These are phyloP conservation scores for Albula glossodonta DNA, from an alignment of 2,113 vertebrate genomes.

Conservation along the genomic window DNA sequence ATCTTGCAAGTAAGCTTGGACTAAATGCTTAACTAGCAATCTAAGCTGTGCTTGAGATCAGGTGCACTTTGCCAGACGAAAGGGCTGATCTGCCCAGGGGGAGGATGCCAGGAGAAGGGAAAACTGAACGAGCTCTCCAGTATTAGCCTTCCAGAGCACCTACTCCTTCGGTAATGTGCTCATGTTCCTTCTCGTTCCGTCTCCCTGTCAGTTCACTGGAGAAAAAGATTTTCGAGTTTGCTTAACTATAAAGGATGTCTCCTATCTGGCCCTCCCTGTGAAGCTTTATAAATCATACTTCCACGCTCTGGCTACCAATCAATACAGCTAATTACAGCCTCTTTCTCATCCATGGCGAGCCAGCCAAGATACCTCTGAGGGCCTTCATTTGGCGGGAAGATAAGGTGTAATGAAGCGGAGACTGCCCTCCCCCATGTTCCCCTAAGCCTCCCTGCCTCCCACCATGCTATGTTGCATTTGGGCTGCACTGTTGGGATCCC, in stretches of 20 bases:
- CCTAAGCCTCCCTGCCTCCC: background rate
- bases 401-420: conserved; percentile 29
- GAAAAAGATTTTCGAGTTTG: conserved; percentile 53
- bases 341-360: conserved; percentile 33
- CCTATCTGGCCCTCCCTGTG: conserved; percentile 53
- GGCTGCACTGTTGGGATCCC: conserved; percentile 7
- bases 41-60: background rate
- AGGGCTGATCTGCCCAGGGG: background rate
- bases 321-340: conserved; percentile 46
- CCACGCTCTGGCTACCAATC: conserved; percentile 25
- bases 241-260: conserved; percentile 63
- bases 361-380: conserved; percentile 26
- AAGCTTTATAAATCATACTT: conserved; percentile 53
- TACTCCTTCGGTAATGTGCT: background rate
- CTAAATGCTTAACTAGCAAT: too few species aligned
- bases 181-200: background rate
- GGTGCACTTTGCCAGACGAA: background rate
- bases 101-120: background rate
- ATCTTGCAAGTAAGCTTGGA: too few species aligned
- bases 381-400: conserved; percentile 26
- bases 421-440: background rate
- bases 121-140: background rate
- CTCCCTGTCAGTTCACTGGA: background rate
- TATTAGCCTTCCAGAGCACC: background rate
- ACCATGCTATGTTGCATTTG: background rate